Evolutionary conservation across 2,797 vertebrate genomes (phyloP).

Genomic region (Malurus splendens): DNA sequence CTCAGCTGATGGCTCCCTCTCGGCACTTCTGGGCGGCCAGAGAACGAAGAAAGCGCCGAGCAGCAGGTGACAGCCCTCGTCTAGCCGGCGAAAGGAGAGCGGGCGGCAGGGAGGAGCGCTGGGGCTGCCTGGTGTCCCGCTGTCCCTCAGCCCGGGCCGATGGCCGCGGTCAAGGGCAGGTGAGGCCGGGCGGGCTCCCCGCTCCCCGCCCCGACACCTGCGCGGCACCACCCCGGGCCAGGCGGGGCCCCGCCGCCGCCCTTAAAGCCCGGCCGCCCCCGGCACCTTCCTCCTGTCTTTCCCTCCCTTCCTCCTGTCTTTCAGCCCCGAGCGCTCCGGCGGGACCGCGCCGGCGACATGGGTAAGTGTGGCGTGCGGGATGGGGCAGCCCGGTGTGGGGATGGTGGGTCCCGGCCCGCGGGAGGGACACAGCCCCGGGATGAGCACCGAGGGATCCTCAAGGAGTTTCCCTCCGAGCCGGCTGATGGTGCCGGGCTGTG

Average conservation of each 20-base stretch:
- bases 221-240: not conserved
- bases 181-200: not conserved
- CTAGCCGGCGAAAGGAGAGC: not conserved
- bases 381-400: not conserved
- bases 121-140: no score
- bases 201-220: not conserved
- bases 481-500: not conserved
- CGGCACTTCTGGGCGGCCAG: fast-evolving
- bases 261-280: not conserved
- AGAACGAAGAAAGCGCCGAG: not conserved
- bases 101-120: not conserved
- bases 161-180: not conserved
- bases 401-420: not conserved
- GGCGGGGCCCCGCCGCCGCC: not conserved
- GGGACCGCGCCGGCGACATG: not conserved
- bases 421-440: not conserved
- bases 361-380: not conserved
- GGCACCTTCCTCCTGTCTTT: fast-evolving
- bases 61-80: fast-evolving
- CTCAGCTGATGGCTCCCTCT: fast-evolving
- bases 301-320: not conserved
- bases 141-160: not conserved
- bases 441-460: not conserved
- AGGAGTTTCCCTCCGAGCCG: no score
- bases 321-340: not conserved